Base-by-base conservation (phyloP, 2,797 vertebrate species). In the Tolypeutes matacus region DNA sequence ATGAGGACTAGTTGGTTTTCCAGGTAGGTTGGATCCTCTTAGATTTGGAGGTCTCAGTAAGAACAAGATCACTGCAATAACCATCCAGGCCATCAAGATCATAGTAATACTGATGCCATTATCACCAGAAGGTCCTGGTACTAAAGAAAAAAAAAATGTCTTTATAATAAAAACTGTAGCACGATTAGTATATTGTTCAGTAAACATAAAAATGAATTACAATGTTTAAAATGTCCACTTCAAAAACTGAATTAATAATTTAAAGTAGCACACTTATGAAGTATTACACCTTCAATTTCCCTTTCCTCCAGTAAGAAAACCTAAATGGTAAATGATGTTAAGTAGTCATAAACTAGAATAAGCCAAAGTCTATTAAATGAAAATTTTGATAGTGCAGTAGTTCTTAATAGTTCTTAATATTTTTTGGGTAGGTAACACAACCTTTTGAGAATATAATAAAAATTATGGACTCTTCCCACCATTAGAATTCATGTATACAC, bases 71-170 rank as follows among this genome's bases (percentile, higher is more conserved):
- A 99, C 97, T 46, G 98, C 99, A 95, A 99, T 97, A 93, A 99
- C 98, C 94, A 99, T 97, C 99, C 99, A 99, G 94, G 99, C 99
- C 98, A 99, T 99, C 97, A 99, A 96, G 93, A 99, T 98, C 99
- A 99, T 99, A 34, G 99, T 98, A 91, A 99, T 89, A 91, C 99
- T 99, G 96, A 99, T 97, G 89, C 99, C 99, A 87, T 96, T 98
- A 60, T 98, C 98, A 70, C 96, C 82, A 25, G 98, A 97, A 14
- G 99, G 99, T 98, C 99, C 99, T 86, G 99, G 99, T 97, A 99
- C 99, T 99, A 95, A 5, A 97, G 93, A 97, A 8, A 91, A 92
- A 94, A 69, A 96, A 93, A 89, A 90, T 46, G 13, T 18, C 89
- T 77, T 73, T 94, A 29, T 53, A 88, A 91, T 21, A 49, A 95